These are phyloP conservation scores for Aplysia californica DNA, from an alignment of 1,140 invertebrate species.

Conservation along the genomic window DNA sequence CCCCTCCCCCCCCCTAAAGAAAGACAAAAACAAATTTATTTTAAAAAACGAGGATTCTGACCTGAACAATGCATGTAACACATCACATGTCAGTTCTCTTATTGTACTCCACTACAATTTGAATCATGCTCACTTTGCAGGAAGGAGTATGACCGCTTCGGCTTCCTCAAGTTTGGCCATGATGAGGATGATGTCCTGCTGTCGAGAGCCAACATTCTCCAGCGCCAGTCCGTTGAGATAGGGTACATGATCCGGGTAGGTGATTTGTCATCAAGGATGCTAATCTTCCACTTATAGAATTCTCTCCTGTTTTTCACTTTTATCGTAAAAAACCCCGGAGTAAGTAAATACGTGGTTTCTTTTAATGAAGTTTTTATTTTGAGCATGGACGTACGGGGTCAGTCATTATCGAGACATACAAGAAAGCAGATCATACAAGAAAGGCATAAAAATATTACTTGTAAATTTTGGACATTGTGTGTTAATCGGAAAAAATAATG, in stretches of 20 bases:
- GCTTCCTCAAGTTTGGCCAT: slow-evolving; percentile 42
- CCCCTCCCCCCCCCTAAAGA: too few species aligned
- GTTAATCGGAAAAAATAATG: background rate
- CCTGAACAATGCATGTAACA: too few species aligned
- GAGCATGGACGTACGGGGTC: background rate
- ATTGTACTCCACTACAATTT: background rate
- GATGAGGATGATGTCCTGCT: slow-evolving; percentile 52
- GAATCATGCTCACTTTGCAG: too few species aligned
- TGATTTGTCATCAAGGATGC: background rate
- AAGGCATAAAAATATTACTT: background rate
- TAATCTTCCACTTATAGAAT: too few species aligned
- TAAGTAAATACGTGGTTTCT: too few species aligned
- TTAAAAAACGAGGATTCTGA: too few species aligned
- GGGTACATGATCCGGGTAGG: slow-evolving; percentile 53
- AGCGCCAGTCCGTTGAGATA: slow-evolving; percentile 58
- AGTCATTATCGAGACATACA: too few species aligned
- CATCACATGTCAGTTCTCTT: too few species aligned
- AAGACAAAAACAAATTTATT: too few species aligned
- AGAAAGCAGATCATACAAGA: too few species aligned
- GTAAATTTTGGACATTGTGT: background rate
- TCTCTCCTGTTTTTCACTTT: too few species aligned
- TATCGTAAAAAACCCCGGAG: too few species aligned
- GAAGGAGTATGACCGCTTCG: slow-evolving; percentile 57
- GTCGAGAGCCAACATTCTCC: slow-evolving; percentile 53
- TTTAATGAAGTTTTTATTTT: background rate